Evolutionary conservation across 1,140 invertebrate species (phyloP), one percentile per base, ranked within the genome.

Genomic region (Heliconius congener): DNA sequence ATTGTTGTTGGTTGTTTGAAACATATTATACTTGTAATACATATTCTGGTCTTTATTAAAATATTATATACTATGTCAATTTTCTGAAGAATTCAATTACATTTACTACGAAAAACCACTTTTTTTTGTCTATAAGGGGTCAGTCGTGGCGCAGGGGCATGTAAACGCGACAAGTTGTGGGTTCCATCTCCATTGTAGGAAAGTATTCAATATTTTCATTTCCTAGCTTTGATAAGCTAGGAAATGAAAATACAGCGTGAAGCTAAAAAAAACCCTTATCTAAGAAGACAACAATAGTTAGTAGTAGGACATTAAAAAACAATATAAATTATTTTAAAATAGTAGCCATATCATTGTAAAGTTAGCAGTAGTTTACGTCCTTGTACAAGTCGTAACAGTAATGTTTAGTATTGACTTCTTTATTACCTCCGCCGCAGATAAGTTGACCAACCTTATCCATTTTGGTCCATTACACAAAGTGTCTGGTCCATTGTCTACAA

Each of bases 381-480:
- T 88, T 85, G 85, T 84, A 86, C 86, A 88, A 91, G 86, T 85
- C 81, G 83, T 86, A 79, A 85, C 85, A 88, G 86, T 90, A 87
- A 88, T 88, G 85, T 82, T 85, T 80, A 76, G 82, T 82, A 87
- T 88, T 88, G 91, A 92, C 87, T 90, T 90, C 87, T 93, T 93
- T 92, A 92, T 92, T 88, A 82, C 88, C 85, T 81, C 82, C 85
- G 82, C 86, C 82, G 87, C 80, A 89, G 92, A 92, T 93, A 93
- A 90, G 85, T 86, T 84, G 81, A 84, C 80, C 87, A 83, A 81
- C 80, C 87, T 86, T 93, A 89, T 92, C 90, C 88, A 84, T 88
- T 90, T 88, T 86, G 83, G 86, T 82, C 90, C 91, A 92, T 92
- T 92, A 92, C 90, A 83, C 87, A 92, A 91, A 93, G 89, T 92